A percentile compares a stretch with the other conserved stretches of the same genome.
These are phyloP conservation scores for Myotis yumanensis DNA, from an alignment of 2,113 vertebrate genomes.

Conservation along the genomic window DNA sequence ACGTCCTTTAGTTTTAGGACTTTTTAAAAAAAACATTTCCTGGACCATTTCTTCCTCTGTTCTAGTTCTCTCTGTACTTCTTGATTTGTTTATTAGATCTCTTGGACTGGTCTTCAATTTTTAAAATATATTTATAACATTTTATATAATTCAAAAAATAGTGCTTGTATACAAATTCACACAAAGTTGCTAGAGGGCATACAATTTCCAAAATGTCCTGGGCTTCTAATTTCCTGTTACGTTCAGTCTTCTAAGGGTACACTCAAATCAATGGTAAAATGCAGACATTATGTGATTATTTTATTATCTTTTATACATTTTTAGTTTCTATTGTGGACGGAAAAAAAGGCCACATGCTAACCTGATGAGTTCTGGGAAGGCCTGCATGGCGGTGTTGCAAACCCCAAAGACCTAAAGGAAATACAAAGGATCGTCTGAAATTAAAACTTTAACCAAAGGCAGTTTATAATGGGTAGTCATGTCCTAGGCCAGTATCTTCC, in stretches of 20 bases:
- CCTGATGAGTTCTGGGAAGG: too few species aligned
- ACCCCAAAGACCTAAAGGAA: too few species aligned
- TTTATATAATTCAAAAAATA: constrained; percentile 81
- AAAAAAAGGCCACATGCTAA: too few species aligned
- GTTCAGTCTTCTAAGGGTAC: constrained; percentile 81
- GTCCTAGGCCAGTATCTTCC: too few species aligned
- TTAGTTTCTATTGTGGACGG: neutral
- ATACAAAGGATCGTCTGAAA: too few species aligned
- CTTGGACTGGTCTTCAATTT: neutral
- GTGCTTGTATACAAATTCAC: constrained; percentile 80
- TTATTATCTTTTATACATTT: constrained; percentile 79
- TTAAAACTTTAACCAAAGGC: too few species aligned
- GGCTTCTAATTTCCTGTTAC: constrained; percentile 70
- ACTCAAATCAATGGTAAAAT: constrained; percentile 78
- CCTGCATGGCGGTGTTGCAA: too few species aligned
- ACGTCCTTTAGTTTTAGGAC: neutral
- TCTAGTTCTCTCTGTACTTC: neutral
- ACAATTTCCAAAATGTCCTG: constrained; percentile 79
- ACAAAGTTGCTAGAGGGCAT: constrained; percentile 81
- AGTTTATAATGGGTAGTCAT: too few species aligned
- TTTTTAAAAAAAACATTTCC: neutral
- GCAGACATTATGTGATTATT: constrained; percentile 75
- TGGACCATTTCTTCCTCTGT: neutral
- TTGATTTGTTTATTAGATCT: neutral
- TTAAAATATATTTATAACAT: constrained; percentile 70